Percentiles rank a stretch among this genome's conserved stretches.
These are phyloP conservation scores for Epirrhoe tristata DNA, from an alignment of 2,888 invertebrate species.

Conservation along the genomic window DNA sequence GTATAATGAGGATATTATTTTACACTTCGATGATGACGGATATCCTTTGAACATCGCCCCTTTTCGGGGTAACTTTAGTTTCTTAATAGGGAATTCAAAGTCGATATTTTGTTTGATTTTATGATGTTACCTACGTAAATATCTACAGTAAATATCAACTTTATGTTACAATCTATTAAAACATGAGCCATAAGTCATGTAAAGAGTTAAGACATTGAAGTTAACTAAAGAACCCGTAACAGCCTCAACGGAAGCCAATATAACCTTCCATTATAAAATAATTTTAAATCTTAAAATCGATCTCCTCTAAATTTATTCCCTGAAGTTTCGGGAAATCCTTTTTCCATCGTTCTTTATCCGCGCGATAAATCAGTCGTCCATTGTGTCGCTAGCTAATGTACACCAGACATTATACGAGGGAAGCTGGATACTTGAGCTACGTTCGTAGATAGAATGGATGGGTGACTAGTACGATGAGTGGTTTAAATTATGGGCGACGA, in stretches of 20 bases:
- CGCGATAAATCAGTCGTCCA: slow-evolving; percentile 73
- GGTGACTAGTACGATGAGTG: background rate
- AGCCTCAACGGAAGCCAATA: slow-evolving; percentile 12
- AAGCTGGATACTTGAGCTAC: background rate
- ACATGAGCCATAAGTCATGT: no score
- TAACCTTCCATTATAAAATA: slow-evolving; percentile 34
- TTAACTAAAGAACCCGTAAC: no score
- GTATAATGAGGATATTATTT: slow-evolving; percentile 57
- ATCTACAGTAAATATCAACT: no score
- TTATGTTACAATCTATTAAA: no score
- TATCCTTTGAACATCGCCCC: slow-evolving; percentile 37
- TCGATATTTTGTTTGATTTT: no score
- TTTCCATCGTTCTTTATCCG: slow-evolving; percentile 70
- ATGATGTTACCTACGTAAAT: no score
- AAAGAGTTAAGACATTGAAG: no score
- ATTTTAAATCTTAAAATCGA: slow-evolving; percentile 56
- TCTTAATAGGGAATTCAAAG: background rate
- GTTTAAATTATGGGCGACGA: background rate
- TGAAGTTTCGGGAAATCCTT: slow-evolving; percentile 69
- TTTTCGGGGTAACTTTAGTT: slow-evolving; percentile 5
- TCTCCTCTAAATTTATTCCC: slow-evolving; percentile 63
- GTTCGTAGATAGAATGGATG: background rate
- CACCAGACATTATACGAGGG: slow-evolving; percentile 58
- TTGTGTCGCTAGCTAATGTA: slow-evolving; percentile 73
- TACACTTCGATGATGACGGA: slow-evolving; percentile 51